These are phyloP conservation scores for Aegypius monachus DNA, from an alignment of 2,113 vertebrate species.

Conservation along the genomic window DNA sequence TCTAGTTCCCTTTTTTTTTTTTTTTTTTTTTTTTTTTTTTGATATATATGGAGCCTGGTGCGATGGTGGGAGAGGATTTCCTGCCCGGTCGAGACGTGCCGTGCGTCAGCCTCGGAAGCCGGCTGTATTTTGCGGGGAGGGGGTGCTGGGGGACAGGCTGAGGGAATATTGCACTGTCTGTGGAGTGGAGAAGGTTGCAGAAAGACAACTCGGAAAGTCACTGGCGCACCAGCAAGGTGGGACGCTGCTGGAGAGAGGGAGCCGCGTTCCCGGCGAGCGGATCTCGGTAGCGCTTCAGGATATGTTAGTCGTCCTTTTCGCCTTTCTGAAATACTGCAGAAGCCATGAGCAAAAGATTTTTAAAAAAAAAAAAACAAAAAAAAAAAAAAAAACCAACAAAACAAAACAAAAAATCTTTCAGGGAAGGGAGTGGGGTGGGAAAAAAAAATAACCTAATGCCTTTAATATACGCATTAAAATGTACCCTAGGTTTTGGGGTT, in stretches of 20 bases:
- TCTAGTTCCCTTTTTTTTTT: not conserved
- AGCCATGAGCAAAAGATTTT: constrained; percentile 58
- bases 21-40: too few relatives aligned
- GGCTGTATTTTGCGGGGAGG: not conserved
- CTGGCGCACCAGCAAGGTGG: not conserved
- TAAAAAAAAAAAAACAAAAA: not conserved
- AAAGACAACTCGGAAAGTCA: not conserved
- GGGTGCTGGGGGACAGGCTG: not conserved
- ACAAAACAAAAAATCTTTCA: constrained; percentile 16
- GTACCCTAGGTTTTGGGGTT: not conserved
- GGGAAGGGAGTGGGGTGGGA: constrained; percentile 53
- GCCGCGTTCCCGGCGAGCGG: not conserved
- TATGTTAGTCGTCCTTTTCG: not conserved
- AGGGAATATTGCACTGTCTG: not conserved
- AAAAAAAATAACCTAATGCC: constrained; percentile 54
- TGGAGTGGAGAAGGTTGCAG: not conserved
- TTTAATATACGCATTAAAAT: constrained; percentile 16
- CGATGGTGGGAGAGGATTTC: not conserved
- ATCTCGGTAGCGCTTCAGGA: not conserved
- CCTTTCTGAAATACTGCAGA: constrained; percentile 38
- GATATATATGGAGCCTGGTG: not conserved
- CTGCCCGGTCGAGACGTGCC: not conserved
- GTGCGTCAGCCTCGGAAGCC: not conserved
- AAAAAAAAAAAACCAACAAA: not conserved
- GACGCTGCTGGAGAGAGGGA: not conserved